Conservation (phyloP, 1,140 invertebrate species). For the Anoplophora glabripennis region DNA sequence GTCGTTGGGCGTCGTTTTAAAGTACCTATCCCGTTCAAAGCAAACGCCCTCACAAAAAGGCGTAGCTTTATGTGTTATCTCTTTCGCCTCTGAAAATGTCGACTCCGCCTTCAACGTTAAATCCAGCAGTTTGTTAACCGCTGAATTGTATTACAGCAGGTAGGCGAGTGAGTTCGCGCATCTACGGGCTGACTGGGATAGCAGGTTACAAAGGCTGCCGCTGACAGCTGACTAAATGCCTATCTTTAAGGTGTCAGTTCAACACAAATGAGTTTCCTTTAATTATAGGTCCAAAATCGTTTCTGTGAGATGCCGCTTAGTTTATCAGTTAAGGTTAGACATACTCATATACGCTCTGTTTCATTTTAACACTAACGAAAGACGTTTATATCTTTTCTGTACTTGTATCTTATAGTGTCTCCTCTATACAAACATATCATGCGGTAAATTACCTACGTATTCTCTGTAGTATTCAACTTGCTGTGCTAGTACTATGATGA, state of each 20-base stretch:
- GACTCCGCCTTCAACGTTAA: slow-evolving; percentile 25
- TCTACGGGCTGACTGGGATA: slow-evolving; percentile 27
- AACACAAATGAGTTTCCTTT: slow-evolving; percentile 50
- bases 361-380: neutral
- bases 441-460: slow-evolving; percentile 49
- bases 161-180: slow-evolving; percentile 32
- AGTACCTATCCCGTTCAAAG: neutral
- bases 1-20: neutral
- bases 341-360: neutral
- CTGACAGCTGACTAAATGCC: slow-evolving; percentile 50
- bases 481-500: too few relatives aligned
- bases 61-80: slow-evolving; percentile 15
- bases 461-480: slow-evolving; percentile 36
- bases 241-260: slow-evolving; percentile 50
- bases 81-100: slow-evolving; percentile 29
- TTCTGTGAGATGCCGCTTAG: slow-evolving; percentile 38
- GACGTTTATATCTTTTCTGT: neutral
- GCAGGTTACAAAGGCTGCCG: slow-evolving; percentile 44
- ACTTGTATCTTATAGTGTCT: slow-evolving; percentile 23
- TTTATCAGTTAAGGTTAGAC: neutral
- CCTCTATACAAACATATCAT: slow-evolving; percentile 50
- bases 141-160: slow-evolving; percentile 47
- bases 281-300: slow-evolving; percentile 48
- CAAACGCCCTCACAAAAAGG: slow-evolving; percentile 3
- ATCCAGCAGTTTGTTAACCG: slow-evolving; percentile 33